phyloP scores from a whole-genome alignment of 2,888 invertebrate species.

The Dolichopus griseipennis region DNA sequence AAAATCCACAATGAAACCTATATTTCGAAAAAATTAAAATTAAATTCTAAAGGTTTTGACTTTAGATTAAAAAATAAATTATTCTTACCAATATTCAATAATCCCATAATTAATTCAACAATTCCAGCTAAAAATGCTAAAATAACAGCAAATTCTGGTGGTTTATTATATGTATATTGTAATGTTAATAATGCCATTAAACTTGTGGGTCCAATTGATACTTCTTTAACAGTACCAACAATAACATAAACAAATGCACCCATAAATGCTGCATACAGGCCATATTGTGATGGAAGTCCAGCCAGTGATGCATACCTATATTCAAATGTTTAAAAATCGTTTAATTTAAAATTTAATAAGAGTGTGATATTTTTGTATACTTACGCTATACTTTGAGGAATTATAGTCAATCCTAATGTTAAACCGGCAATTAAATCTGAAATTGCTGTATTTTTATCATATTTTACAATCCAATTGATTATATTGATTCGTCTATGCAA shows the following conservation, averaged over 20 bases:
- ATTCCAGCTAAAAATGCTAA: conserved; percentile 70
- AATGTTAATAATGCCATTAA: conserved; percentile 80
- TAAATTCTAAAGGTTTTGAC: background rate
- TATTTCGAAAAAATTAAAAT: background rate
- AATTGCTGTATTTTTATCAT: conserved; percentile 57
- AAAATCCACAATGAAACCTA: conserved; percentile 75
- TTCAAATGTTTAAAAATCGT: no score
- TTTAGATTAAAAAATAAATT: background rate
- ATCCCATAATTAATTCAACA: conserved; percentile 69
- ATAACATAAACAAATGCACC: conserved; percentile 79
- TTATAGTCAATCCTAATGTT: conserved; percentile 82
- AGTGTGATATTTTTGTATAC: conserved; percentile 42
- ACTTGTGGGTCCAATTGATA: conserved; percentile 87
- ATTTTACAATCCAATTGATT: conserved; percentile 58
- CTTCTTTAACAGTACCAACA: conserved; percentile 80
- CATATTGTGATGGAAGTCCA: conserved; percentile 78
- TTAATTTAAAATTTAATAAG: conserved; percentile 31
- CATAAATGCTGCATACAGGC: conserved; percentile 84
- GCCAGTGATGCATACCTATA: conserved; percentile 78
- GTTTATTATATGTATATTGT: conserved; percentile 60
- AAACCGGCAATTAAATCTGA: conserved; percentile 82
- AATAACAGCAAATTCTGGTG: conserved; percentile 63
- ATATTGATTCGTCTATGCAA: conserved; percentile 45
- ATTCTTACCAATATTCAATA: conserved; percentile 63
- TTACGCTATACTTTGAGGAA: conserved; percentile 89